phyloP scores from a whole-genome alignment of 30 jellyfish, hydroid and myxozoan genomes.

The Mastigias papua region DNA sequence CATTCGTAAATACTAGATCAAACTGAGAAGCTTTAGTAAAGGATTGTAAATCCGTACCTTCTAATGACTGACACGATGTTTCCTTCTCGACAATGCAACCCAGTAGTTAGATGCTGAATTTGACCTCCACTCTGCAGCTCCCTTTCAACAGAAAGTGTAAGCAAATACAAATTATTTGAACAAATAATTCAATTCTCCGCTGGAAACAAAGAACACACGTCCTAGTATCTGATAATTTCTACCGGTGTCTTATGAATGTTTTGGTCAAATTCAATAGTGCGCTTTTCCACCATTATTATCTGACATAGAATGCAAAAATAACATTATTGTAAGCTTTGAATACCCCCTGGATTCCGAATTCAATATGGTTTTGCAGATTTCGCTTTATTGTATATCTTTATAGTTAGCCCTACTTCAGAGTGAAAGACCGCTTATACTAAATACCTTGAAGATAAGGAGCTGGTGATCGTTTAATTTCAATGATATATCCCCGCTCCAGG shows the following conservation, averaged over 20 bases:
- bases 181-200: neutral
- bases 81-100: neutral
- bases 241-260: neutral
- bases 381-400: neutral
- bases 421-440: no score
- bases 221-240: neutral
- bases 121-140: neutral
- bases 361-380: neutral
- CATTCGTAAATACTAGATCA: no score
- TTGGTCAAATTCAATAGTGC: neutral
- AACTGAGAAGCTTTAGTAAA: no score
- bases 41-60: neutral
- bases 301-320: neutral
- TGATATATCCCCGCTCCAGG: no score
- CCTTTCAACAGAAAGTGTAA: neutral
- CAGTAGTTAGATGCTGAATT: neutral
- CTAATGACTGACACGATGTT: neutral
- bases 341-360: neutral
- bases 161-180: neutral
- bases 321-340: neutral
- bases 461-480: no score
- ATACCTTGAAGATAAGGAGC: no score
- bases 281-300: neutral
- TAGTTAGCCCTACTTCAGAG: neutral
- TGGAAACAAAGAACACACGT: neutral